Conservation (phyloP, 2,113 vertebrate species). For the Vombatus ursinus region DNA sequence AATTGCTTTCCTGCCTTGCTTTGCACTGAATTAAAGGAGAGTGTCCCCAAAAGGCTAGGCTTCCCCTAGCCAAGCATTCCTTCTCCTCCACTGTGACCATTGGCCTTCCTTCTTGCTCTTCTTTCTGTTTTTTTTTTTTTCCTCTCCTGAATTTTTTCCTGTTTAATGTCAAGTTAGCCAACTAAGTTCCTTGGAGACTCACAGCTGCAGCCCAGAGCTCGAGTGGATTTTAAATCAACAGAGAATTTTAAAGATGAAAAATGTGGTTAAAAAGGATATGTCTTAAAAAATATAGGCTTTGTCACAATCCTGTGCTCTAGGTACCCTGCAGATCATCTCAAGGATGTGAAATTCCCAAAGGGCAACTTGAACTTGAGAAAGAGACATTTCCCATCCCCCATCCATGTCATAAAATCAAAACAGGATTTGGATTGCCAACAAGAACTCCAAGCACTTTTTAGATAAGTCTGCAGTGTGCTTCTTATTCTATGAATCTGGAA, state of each 20-base stretch:
- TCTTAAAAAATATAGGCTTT: accelerated
- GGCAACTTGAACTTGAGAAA: neutral
- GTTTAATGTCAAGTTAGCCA: neutral
- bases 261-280: accelerated
- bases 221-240: slow-evolving; percentile 24
- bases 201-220: neutral
- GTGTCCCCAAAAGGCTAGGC: accelerated
- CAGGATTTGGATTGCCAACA: neutral
- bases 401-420: neutral
- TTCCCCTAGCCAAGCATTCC: accelerated
- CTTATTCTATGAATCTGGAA: neutral
- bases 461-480: neutral
- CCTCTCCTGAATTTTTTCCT: neutral
- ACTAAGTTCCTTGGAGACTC: neutral
- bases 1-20: neutral
- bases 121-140: neutral
- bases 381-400: neutral
- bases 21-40: accelerated
- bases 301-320: accelerated
- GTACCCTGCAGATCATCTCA: accelerated
- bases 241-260: neutral
- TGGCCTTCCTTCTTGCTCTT: neutral
- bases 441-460: accelerated
- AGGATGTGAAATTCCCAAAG: accelerated
- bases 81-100: neutral